These are phyloP conservation scores for Ciconia maguari DNA, from an alignment of 2,113 vertebrate species.

Conservation along the genomic window DNA sequence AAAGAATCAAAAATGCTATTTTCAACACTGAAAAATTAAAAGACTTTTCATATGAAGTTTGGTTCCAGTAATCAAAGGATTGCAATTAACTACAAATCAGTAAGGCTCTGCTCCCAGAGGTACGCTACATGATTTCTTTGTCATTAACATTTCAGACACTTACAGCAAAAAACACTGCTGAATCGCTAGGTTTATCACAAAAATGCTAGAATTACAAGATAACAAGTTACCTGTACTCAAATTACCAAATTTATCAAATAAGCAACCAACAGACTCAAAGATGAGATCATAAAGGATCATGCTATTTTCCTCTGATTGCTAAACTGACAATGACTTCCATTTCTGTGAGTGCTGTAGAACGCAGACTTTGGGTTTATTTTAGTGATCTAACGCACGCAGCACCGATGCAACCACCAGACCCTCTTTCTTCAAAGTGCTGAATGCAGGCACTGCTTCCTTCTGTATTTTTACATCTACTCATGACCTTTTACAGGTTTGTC, in stretches of 20 bases:
- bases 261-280: background rate
- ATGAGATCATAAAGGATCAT: background rate
- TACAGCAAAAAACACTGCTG: background rate
- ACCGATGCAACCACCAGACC: background rate
- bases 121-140: background rate
- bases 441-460: background rate
- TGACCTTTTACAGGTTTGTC: background rate
- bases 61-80: background rate
- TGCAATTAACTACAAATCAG: background rate
- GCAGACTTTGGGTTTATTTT: background rate
- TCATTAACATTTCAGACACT: background rate
- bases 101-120: background rate
- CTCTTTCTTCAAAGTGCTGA: background rate
- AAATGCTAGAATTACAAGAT: background rate
- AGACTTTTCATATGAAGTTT: background rate
- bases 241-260: background rate
- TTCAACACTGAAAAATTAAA: background rate
- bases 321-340: background rate
- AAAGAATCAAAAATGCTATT: background rate
- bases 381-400: background rate
- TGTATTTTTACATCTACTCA: background rate
- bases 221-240: background rate
- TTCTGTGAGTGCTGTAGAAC: background rate
- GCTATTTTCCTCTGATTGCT: background rate
- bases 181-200: background rate